Evolutionary conservation across 2,797 vertebrate genomes (phyloP), one percentile per base, ranked within the genome.

Genomic region (Xenops minutus): DNA sequence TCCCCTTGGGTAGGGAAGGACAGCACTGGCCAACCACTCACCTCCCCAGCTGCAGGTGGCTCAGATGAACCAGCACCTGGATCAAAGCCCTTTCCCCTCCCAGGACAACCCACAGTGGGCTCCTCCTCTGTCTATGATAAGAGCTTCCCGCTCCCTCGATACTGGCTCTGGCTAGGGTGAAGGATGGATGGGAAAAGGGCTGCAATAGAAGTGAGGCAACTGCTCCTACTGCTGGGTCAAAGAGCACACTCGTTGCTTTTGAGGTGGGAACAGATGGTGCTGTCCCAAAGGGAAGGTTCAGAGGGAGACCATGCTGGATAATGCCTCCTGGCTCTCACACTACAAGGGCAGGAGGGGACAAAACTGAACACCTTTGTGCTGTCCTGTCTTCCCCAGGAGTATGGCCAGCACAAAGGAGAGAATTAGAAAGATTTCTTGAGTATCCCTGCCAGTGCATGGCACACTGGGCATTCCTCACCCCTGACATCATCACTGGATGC

Each of bases 101-200:
- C 88, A 90, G 88, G 73, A 78, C 46, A 89, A 49, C 46, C 17
- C 55, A 16, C 62, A 76, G 92, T 92, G 69, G 36, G 61, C 67
- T 82, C 83, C 91, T 96, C 83, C 83, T 94, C 91, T 86, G 82
- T 77, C 93, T 91, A 49, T 51, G 83, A 48, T 23, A 80, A 80
- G 62, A 86, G 88, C 80, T 90, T 90, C 85, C 92, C 14, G 49
- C 76, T 84, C 74, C 49, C 55, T 58, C 27, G 32, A 32, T 58
- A 44, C 66, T 68, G 85, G 84, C 81, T 92, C 77, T 90, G 79
- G 73, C 29, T 34, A 62, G 78, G 74, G 88, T 96, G 83, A 91
- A 88, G 62, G 88, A 87, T 71, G 85, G 69, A 74, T 86, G 88
- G 92, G 93, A 93, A 97, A 97, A 93, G 95, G 94, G 95, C 76